These are phyloP conservation scores for Ceriagrion tenellum DNA, from an alignment of 2,888 invertebrate species.

Conservation along the genomic window DNA sequence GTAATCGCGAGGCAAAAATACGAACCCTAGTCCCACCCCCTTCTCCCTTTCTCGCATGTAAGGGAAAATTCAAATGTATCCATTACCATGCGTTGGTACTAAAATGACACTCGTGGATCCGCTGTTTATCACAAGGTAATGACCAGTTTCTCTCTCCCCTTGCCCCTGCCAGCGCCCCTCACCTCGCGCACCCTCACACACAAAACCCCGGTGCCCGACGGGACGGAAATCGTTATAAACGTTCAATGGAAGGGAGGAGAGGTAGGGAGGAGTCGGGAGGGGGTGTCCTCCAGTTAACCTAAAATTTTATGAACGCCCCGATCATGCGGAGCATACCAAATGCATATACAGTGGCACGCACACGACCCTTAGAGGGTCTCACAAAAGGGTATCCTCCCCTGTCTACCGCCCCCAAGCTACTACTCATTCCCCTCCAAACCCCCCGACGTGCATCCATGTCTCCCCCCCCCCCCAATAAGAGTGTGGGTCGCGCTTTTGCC, in stretches of 20 bases:
- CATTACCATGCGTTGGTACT: constrained; percentile 67
- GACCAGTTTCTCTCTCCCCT: constrained; percentile 40
- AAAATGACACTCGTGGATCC: constrained; percentile 64
- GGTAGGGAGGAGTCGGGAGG: neutral
- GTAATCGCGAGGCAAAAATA: constrained; percentile 19
- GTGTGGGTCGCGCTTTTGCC: neutral
- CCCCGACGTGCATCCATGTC: neutral
- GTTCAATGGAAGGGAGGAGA: constrained; percentile 43
- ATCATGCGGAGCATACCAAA: constrained; percentile 65
- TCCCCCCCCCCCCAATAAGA: neutral
- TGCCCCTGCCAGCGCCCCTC: neutral
- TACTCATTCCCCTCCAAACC: neutral
- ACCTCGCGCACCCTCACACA: neutral
- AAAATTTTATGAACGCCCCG: constrained; percentile 66
- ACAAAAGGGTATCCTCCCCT: neutral
- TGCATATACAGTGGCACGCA: constrained; percentile 40
- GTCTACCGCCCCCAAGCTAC: neutral
- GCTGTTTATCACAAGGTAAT: constrained; percentile 64
- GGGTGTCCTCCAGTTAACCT: constrained; percentile 30
- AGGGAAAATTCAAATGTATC: constrained; percentile 66
- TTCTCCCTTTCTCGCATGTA: constrained; percentile 32
- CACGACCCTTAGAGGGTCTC: neutral
- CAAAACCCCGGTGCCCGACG: constrained; percentile 15
- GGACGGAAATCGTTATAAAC: constrained; percentile 62
- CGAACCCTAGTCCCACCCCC: neutral